Percentiles rank a stretch among this genome's conserved stretches.
phyloP scores from a whole-genome alignment of 2,888 invertebrate genomes.

The Philaethria dido region DNA sequence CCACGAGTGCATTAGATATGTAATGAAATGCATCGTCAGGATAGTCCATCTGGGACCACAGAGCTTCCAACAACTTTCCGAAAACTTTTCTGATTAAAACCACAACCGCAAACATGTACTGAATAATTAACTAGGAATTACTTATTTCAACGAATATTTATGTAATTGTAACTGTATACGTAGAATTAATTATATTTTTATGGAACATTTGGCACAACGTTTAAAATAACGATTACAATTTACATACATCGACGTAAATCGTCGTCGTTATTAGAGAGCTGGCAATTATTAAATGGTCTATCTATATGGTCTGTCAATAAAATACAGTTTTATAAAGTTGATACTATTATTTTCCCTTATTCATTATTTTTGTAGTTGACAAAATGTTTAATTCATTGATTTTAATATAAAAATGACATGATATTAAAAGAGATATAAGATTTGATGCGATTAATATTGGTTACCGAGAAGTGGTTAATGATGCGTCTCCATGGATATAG shows the following conservation, averaged over 20 bases:
- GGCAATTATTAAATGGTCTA: background rate
- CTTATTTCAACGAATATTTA: slow-evolving; percentile 17
- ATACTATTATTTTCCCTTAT: too few species aligned
- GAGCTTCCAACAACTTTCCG: slow-evolving; percentile 44
- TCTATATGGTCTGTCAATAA: background rate
- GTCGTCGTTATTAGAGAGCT: background rate
- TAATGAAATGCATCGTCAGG: slow-evolving; percentile 41
- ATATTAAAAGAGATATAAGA: too few species aligned
- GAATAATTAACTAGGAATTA: slow-evolving; percentile 49
- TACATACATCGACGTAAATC: background rate
- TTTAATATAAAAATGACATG: too few species aligned
- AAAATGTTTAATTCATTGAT: too few species aligned
- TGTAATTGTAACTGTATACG: background rate
- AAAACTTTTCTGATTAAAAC: slow-evolving; percentile 54
- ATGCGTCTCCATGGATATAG: too few species aligned
- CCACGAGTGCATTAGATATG: slow-evolving; percentile 33
- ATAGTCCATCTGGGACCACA: slow-evolving; percentile 44
- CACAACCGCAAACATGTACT: slow-evolving; percentile 46
- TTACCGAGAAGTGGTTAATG: too few species aligned
- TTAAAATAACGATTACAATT: background rate
- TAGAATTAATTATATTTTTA: background rate
- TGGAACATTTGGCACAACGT: background rate
- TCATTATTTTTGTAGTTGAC: too few species aligned
- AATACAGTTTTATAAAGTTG: too few species aligned
- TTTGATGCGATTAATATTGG: too few species aligned